Evolutionary conservation across 2,888 invertebrate genomes (phyloP).

Genomic region (Mallateleia sp.): DNA sequence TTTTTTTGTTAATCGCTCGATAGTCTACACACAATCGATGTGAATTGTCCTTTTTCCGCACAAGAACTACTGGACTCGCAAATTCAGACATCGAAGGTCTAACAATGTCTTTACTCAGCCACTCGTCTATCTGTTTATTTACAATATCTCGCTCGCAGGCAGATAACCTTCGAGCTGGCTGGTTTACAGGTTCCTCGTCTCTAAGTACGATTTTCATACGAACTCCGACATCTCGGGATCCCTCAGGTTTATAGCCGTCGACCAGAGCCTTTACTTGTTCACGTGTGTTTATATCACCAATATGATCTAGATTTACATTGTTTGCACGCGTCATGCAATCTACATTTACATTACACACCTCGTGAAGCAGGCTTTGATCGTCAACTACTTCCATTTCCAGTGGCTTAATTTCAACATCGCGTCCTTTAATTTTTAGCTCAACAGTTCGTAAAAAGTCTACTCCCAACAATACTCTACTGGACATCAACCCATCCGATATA

Average conservation of each 20-base stretch:
- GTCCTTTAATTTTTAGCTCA: conserved; percentile 34
- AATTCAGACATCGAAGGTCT: conserved; percentile 6
- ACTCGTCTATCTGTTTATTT: conserved; percentile 4
- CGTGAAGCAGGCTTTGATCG: not conserved
- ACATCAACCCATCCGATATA: conserved; percentile 55
- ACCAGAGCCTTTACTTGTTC: not conserved
- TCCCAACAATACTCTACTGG: conserved; percentile 56
- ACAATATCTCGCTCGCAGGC: not conserved
- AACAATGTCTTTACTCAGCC: conserved; percentile 3
- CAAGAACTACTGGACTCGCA: conserved; percentile 10
- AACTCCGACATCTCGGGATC: conserved; percentile 10
- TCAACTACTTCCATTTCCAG: not conserved
- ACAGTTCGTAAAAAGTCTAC: conserved; percentile 50
- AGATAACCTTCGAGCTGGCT: conserved; percentile 1
- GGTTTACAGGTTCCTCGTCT: conserved; percentile 64
- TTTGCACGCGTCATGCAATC: not conserved
- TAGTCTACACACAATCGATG: conserved; percentile 20
- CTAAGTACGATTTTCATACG: conserved; percentile 59
- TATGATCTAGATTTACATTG: not conserved
- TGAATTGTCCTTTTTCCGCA: conserved; percentile 11
- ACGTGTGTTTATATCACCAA: not conserved
- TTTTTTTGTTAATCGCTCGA: conserved; percentile 11
- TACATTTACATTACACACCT: not conserved
- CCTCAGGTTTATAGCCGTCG: conserved; percentile 5
- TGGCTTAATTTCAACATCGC: not conserved